Percentiles rank a stretch among this genome's conserved stretches.
phyloP scores from a whole-genome alignment of 30 jellyfish, hydroid and myxozoan species.

The Aurelia sp. region DNA sequence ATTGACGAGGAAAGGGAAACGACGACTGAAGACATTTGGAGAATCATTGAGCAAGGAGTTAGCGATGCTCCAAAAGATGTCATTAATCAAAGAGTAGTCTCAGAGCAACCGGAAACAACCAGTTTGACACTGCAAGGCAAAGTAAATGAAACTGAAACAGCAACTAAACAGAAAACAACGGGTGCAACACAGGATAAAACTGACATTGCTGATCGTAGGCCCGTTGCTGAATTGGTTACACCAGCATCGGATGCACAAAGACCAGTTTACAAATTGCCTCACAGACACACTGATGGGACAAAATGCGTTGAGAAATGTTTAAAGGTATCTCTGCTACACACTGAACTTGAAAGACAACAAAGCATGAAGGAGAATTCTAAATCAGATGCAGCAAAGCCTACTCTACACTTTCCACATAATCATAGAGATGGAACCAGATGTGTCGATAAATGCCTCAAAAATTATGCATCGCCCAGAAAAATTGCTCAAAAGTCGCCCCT shows the following conservation, averaged over 20 bases:
- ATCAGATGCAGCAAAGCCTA: neutral
- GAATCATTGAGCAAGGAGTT: no score
- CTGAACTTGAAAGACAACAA: neutral
- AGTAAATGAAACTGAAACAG: no score
- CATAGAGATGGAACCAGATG: constrained; percentile 79
- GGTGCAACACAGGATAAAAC: constrained; percentile 5
- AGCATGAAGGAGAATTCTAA: neutral
- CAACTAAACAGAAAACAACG: neutral
- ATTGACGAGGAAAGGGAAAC: no score
- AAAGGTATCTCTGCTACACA: neutral
- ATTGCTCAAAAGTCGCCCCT: neutral
- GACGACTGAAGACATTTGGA: no score
- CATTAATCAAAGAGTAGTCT: no score
- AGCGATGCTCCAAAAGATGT: no score
- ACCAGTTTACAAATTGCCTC: constrained; percentile 23
- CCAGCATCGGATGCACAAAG: neutral
- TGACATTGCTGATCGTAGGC: neutral
- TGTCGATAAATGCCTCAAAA: constrained; percentile 39
- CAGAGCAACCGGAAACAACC: no score
- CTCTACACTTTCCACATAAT: constrained; percentile 57
- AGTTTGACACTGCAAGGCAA: no score
- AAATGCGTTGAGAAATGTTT: constrained; percentile 18
- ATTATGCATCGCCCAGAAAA: neutral
- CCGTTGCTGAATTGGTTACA: neutral
- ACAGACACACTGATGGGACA: constrained; percentile 51